Evolutionary conservation across 2,888 invertebrate genomes (phyloP).

Genomic region (Glyphotaelius pellucidus): DNA sequence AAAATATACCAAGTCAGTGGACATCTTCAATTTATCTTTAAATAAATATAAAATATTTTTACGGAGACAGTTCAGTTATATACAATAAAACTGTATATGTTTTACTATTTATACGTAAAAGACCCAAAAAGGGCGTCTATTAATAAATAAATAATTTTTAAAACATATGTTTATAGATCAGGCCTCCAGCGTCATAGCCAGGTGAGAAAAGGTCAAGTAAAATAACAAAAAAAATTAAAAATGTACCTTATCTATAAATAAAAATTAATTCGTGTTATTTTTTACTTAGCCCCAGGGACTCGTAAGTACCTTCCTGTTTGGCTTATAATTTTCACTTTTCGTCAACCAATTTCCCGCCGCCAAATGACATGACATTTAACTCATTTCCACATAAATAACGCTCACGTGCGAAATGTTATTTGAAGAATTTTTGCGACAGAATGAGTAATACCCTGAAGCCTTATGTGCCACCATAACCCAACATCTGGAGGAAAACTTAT

Average conservation of each 20-base stretch:
- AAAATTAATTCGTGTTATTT: too few relatives aligned
- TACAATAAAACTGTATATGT: too few relatives aligned
- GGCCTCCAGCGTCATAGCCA: too few relatives aligned
- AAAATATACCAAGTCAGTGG: too few relatives aligned
- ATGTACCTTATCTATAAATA: neutral
- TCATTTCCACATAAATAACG: neutral
- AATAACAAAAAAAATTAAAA: neutral
- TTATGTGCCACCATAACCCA: neutral
- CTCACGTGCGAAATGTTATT: constrained; percentile 6
- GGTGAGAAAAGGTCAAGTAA: too few relatives aligned
- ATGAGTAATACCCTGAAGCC: neutral
- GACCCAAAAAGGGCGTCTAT: too few relatives aligned
- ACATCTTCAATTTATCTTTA: too few relatives aligned
- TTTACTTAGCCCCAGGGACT: neutral
- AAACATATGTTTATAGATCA: too few relatives aligned
- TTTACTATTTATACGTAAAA: too few relatives aligned
- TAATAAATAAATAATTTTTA: too few relatives aligned
- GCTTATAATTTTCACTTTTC: constrained; percentile 20
- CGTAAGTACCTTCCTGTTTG: neutral
- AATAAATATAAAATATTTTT: too few relatives aligned
- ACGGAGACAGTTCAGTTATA: too few relatives aligned
- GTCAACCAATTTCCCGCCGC: neutral
- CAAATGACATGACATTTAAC: neutral
- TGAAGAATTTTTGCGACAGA: neutral
- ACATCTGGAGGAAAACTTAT: neutral